These are phyloP conservation scores for Borostomias antarcticus DNA, from an alignment of 2,797 vertebrate species.

Conservation along the genomic window DNA sequence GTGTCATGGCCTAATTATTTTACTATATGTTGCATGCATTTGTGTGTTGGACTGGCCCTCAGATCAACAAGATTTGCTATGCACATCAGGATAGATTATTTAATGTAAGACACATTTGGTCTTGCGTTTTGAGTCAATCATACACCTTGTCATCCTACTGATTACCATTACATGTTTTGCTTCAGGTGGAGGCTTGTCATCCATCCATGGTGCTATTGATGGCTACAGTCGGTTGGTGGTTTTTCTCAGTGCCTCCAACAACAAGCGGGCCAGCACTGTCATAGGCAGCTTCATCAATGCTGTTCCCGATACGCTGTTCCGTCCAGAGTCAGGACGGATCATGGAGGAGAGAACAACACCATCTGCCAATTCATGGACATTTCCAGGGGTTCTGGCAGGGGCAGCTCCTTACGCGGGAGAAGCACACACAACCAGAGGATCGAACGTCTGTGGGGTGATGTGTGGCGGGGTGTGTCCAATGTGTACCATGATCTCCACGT, in stretches of 20 bases:
- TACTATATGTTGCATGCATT: not conserved
- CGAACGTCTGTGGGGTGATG: constrained; percentile 21
- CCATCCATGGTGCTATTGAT: not conserved
- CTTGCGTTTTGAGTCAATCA: too few relatives aligned
- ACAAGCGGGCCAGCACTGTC: not conserved
- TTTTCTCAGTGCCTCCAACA: not conserved
- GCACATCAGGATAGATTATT: not conserved
- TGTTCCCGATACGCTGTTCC: not conserved
- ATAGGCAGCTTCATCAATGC: not conserved
- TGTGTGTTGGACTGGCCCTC: not conserved
- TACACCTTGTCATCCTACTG: not conserved
- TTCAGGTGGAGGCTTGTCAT: not conserved
- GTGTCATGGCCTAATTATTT: too few relatives aligned
- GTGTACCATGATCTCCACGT: constrained; percentile 4
- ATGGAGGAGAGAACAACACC: constrained; percentile 11
- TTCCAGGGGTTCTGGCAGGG: not conserved
- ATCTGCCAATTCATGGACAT: constrained; percentile 11
- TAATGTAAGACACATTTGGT: too few relatives aligned
- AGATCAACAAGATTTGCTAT: not conserved
- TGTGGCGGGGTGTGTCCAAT: constrained; percentile 13
- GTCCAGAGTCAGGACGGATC: not conserved
- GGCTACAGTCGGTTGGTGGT: not conserved
- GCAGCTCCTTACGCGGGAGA: constrained; percentile 6
- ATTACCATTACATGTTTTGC: not conserved
- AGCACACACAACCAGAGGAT: constrained; percentile 21